phyloP scores from a whole-genome alignment of 2,888 invertebrate genomes.

The Agrochola circellaris region DNA sequence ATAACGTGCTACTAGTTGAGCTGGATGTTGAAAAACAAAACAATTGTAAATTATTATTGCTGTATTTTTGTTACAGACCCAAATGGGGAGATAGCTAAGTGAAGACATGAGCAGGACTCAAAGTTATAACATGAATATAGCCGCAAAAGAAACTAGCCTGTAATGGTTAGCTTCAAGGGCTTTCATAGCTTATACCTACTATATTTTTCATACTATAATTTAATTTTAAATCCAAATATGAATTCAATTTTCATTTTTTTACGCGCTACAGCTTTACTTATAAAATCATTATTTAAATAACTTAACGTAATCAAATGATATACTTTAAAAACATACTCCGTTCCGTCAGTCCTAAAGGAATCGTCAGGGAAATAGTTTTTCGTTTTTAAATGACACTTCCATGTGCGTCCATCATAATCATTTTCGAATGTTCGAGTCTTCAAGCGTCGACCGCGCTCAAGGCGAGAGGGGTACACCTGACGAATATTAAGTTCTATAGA shows the following conservation, averaged over 20 bases:
- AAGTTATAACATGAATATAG: background rate
- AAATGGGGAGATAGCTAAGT: background rate
- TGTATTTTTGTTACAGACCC: background rate
- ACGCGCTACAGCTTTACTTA: background rate
- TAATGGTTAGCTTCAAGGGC: background rate
- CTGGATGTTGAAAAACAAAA: slow-evolving; percentile 60
- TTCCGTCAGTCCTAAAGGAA: background rate
- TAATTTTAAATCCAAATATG: too few species aligned
- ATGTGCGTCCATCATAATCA: slow-evolving; percentile 69
- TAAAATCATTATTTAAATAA: background rate
- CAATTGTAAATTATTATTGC: background rate
- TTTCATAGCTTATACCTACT: background rate
- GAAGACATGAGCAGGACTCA: background rate
- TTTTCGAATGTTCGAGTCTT: slow-evolving; percentile 75
- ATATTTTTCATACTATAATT: background rate
- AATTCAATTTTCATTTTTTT: background rate
- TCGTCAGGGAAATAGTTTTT: background rate
- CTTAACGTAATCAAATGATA: background rate
- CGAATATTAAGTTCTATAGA: slow-evolving; percentile 71
- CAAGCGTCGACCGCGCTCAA: slow-evolving; percentile 77
- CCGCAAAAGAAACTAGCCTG: background rate
- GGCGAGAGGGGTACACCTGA: slow-evolving; percentile 72
- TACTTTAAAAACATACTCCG: background rate
- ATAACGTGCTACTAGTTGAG: slow-evolving; percentile 47
- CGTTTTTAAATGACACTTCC: slow-evolving; percentile 63